phyloP scores from a whole-genome alignment of 2,888 invertebrate genomes.

The Tenthredo scrophulariae region DNA sequence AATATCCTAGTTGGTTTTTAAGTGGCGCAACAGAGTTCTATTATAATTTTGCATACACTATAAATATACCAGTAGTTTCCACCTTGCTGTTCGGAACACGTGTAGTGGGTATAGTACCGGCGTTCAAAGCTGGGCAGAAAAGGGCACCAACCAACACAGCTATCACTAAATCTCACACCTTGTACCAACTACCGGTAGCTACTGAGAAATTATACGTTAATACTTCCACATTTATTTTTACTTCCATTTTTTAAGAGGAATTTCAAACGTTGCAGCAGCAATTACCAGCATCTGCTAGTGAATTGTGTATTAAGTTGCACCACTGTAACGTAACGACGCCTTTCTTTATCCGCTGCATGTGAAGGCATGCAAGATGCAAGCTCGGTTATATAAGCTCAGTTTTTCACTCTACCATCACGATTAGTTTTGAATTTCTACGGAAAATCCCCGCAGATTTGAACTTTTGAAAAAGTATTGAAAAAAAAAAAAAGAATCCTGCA shows the following conservation, averaged over 20 bases:
- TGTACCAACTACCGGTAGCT: constrained; percentile 14
- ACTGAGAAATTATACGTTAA: constrained; percentile 42
- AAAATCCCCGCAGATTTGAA: not conserved
- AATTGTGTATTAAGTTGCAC: constrained; percentile 51
- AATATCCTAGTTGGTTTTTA: constrained; percentile 29
- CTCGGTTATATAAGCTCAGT: not conserved
- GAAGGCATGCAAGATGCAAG: not conserved
- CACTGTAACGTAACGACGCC: constrained; percentile 28
- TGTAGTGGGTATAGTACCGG: constrained; percentile 3
- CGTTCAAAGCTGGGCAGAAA: constrained; percentile 8
- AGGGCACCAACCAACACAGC: not conserved
- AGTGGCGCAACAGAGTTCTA: not conserved
- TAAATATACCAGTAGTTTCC: constrained; percentile 26
- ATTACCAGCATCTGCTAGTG: constrained; percentile 51
- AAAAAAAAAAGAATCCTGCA: not conserved
- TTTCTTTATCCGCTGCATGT: not conserved
- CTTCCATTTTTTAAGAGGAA: constrained; percentile 14
- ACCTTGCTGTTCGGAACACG: not conserved
- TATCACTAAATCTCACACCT: constrained; percentile 30
- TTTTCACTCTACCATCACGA: not conserved
- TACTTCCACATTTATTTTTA: constrained; percentile 39
- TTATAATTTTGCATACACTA: constrained; percentile 39
- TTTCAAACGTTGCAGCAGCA: constrained; percentile 29
- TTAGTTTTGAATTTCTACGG: not conserved
- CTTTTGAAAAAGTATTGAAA: not conserved